Evolutionary conservation across 2,888 invertebrate genomes (phyloP).

Genomic region (Pristionchus japonicus): DNA sequence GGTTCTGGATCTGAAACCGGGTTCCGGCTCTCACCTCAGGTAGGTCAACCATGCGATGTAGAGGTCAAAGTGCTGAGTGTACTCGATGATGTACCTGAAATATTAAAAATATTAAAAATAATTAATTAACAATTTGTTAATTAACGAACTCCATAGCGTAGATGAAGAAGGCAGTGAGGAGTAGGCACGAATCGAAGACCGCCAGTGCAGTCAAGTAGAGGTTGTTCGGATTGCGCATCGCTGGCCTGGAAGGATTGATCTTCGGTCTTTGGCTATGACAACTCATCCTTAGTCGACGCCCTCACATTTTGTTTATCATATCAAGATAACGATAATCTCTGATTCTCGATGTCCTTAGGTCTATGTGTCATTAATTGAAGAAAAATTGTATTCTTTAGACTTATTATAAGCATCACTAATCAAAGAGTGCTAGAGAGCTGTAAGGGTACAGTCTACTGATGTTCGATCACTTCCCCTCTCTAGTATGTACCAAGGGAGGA

Average conservation of each 20-base stretch:
- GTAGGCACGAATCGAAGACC: slow-evolving; percentile 91
- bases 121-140: not conserved
- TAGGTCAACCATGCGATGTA: slow-evolving; percentile 71
- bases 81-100: slow-evolving; percentile 83
- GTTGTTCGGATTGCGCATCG: slow-evolving; percentile 96
- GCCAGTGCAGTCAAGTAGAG: slow-evolving; percentile 93
- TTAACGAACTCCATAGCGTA: slow-evolving; percentile 84
- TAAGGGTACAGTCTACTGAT: not conserved
- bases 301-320: too few species aligned
- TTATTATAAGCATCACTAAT: too few species aligned
- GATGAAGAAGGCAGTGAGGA: slow-evolving; percentile 85
- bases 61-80: slow-evolving; percentile 84
- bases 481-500: not conserved
- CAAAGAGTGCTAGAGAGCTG: not conserved
- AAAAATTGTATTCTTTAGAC: too few species aligned
- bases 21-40: slow-evolving; percentile 55
- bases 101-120: not conserved
- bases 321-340: too few species aligned
- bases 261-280: not conserved
- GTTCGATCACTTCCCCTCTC: not conserved
- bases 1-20: not conserved
- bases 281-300: too few species aligned
- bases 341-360: too few species aligned
- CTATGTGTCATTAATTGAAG: too few species aligned
- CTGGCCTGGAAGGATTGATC: slow-evolving; percentile 80